Base-by-base conservation (phyloP, 1,140 invertebrate genomes). In the Lepidurus apus region DNA sequence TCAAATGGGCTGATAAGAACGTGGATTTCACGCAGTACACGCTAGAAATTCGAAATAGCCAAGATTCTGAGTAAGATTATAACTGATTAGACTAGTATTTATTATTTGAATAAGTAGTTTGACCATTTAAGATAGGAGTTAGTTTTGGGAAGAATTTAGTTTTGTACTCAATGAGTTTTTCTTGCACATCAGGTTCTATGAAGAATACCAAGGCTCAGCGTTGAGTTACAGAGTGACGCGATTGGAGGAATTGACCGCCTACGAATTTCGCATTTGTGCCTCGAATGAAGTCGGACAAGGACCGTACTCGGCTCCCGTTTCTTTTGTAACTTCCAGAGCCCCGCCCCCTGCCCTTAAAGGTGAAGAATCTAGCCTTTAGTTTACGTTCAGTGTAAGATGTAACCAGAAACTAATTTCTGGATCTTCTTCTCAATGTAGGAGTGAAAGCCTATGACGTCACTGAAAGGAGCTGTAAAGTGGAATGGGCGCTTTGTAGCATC, bases 211-310 rank as follows among this genome's bases (percentile, higher is more conserved):
- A 74, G 93, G 94, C 44, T 90, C 90, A 24, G 90, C 89, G 79
- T 88, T 90, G 79, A 90, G 88, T 78, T 93, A 90, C 85, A 94
- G 94, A 85, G 90, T 95, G 65, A 91, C 91, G 82, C 92, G 93
- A 84, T 85, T 96, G 79, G 89, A 91, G 80, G 94, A 96, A 85
- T 87, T 90, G 79, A 93, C 89, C 3, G 85, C 86, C 24, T 96
- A 96, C 84, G 89, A 88, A 82, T 95, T 96, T 86, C 88, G 93
- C 77, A 93, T 96, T 82, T 91, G 89, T 81, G 93, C 93, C 73
- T 89, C 90, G 77, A 95, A 93, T 85, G 91, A 93, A 83, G 93
- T 93, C 53, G 94, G 94, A 1, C 88, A 91, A 81, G 94, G 95
- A 26, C 89, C 90, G 17, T 93, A 89, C 85, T 93, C 93, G 1